phyloP scores from a whole-genome alignment of 2,888 invertebrate species.

The Rhyacophila evoluta region DNA sequence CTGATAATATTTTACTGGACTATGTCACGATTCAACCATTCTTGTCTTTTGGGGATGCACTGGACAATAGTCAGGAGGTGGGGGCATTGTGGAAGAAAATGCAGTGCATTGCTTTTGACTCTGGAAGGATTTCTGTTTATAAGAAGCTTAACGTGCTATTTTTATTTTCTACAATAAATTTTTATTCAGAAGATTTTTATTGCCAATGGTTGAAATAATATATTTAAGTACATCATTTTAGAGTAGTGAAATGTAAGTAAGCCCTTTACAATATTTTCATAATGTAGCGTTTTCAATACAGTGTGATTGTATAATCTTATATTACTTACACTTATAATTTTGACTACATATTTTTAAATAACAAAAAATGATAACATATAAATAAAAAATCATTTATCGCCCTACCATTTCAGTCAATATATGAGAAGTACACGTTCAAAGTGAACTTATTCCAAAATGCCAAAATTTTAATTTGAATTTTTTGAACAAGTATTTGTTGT shows the following conservation, averaged over 20 bases:
- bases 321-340: too few relatives aligned
- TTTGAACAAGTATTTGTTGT: too few relatives aligned
- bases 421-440: too few relatives aligned
- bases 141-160: background rate
- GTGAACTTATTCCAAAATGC: too few relatives aligned
- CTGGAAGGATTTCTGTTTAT: background rate
- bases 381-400: too few relatives aligned
- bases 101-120: background rate
- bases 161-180: background rate
- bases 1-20: background rate
- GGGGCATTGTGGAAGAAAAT: background rate
- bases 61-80: background rate
- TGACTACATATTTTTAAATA: too few relatives aligned
- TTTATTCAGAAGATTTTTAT: background rate
- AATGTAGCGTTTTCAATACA: too few relatives aligned
- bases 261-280: too few relatives aligned
- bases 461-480: too few relatives aligned
- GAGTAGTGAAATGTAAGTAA: background rate
- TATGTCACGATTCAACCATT: slow-evolving; percentile 2
- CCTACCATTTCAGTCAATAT: too few relatives aligned
- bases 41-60: slow-evolving; percentile 19
- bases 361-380: too few relatives aligned
- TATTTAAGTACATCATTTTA: background rate
- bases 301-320: too few relatives aligned
- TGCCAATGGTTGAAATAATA: background rate